phyloP scores from a whole-genome alignment of 2,888 invertebrate species.

The Drosophila neonasuta region DNA sequence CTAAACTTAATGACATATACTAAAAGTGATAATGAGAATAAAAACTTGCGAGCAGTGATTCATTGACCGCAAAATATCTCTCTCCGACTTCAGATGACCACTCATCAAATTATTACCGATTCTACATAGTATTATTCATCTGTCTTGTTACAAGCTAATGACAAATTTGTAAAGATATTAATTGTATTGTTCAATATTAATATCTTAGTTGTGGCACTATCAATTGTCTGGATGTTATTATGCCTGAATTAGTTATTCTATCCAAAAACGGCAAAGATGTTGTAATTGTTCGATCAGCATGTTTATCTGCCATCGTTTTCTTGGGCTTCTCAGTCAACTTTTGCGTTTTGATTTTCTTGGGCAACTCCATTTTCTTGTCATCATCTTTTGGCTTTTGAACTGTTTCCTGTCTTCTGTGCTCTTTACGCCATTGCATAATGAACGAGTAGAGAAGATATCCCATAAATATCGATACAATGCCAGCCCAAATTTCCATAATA shows the following conservation, averaged over 20 bases:
- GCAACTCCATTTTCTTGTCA: background rate
- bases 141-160: slow-evolving; percentile 1
- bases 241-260: too few relatives aligned
- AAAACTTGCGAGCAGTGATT: slow-evolving; percentile 19
- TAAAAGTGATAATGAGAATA: background rate
- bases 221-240: too few relatives aligned
- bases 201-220: background rate
- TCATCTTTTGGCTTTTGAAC: background rate
- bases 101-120: slow-evolving; percentile 1
- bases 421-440: background rate
- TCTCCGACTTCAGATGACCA: background rate
- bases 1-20: background rate
- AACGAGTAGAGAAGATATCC: background rate
- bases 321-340: too few relatives aligned
- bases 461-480: slow-evolving; percentile 29
- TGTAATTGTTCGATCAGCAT: too few relatives aligned
- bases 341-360: too few relatives aligned
- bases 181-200: background rate
- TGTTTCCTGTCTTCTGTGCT: background rate
- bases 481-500: slow-evolving; percentile 14
- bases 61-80: slow-evolving; percentile 26
- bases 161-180: background rate
- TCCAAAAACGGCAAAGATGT: too few relatives aligned
- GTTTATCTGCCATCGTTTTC: too few relatives aligned
- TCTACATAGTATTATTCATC: slow-evolving; percentile 10